Conservation (phyloP, 2,888 invertebrate species). For the Drosophila pegasa region DNA sequence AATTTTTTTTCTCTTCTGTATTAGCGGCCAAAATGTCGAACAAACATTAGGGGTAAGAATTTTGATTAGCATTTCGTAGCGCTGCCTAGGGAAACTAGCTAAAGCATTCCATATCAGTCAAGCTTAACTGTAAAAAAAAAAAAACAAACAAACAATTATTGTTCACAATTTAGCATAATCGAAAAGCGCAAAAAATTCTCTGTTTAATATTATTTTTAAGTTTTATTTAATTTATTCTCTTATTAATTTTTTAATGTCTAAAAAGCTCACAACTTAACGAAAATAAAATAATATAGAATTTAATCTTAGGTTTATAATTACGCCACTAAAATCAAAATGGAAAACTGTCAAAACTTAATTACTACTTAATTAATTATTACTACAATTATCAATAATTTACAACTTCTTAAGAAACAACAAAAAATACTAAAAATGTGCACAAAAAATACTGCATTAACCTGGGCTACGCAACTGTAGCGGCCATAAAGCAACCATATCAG, state of each 20-base stretch:
- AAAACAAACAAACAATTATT: constrained; percentile 2
- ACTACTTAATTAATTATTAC: constrained; percentile 5
- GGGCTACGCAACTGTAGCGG: constrained; percentile 27
- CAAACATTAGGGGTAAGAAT: constrained; percentile 50
- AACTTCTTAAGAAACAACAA: constrained; percentile 17
- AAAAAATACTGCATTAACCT: constrained; percentile 36
- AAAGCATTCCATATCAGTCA: constrained; percentile 66
- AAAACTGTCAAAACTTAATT: constrained; percentile 30
- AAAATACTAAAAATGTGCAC: neutral
- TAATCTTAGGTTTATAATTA: constrained; percentile 31
- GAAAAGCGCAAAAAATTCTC: constrained; percentile 25
- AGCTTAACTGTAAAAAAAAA: constrained; percentile 5
- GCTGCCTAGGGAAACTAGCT: constrained; percentile 40
- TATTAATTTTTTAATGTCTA: constrained; percentile 29
- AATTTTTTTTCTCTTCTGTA: too few relatives aligned
- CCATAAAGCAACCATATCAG: constrained; percentile 65
- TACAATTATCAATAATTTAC: constrained; percentile 19
- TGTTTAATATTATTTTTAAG: constrained; percentile 17
- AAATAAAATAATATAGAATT: constrained; percentile 12
- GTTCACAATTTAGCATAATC: constrained; percentile 28
- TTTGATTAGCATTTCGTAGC: constrained; percentile 65
- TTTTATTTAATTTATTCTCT: constrained; percentile 49
- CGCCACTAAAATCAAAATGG: constrained; percentile 30
- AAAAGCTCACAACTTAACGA: constrained; percentile 33
- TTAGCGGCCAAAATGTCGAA: constrained; percentile 72